These are phyloP conservation scores for Gadus chalcogrammus DNA, from an alignment of 2,113 vertebrate species.

Conservation along the genomic window DNA sequence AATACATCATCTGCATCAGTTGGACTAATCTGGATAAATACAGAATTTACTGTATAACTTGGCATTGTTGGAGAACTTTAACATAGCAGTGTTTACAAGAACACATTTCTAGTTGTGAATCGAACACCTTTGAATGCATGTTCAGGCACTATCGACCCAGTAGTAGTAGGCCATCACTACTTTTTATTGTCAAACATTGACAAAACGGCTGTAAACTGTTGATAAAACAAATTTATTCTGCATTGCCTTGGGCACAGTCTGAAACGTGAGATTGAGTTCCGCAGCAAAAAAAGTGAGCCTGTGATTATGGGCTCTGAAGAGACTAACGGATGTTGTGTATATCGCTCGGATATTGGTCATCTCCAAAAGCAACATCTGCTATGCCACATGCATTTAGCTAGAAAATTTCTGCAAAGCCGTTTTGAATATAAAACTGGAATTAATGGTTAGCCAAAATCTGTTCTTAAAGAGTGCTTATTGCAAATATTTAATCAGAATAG, in stretches of 20 bases:
- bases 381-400: constrained; percentile 4
- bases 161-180: constrained; percentile 21
- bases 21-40: too few species aligned
- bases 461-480: too few species aligned
- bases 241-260: constrained; percentile 50
- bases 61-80: too few species aligned
- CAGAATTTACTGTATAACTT: too few species aligned
- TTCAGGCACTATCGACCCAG: not conserved
- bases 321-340: constrained; percentile 33
- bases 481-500: too few species aligned
- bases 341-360: constrained; percentile 28
- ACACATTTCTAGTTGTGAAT: too few species aligned
- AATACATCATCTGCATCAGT: too few species aligned
- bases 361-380: constrained; percentile 18
- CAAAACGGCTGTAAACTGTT: constrained; percentile 53
- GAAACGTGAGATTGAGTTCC: constrained; percentile 36
- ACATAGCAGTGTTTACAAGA: too few species aligned
- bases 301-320: constrained; percentile 29
- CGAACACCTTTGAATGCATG: too few species aligned
- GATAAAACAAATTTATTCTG: constrained; percentile 53
- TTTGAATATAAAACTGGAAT: too few species aligned
- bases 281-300: constrained; percentile 29
- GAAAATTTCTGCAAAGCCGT: not conserved
- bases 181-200: constrained; percentile 37
- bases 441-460: too few species aligned